phyloP scores from a whole-genome alignment of 2,113 vertebrate genomes.

The Galbula dea region DNA sequence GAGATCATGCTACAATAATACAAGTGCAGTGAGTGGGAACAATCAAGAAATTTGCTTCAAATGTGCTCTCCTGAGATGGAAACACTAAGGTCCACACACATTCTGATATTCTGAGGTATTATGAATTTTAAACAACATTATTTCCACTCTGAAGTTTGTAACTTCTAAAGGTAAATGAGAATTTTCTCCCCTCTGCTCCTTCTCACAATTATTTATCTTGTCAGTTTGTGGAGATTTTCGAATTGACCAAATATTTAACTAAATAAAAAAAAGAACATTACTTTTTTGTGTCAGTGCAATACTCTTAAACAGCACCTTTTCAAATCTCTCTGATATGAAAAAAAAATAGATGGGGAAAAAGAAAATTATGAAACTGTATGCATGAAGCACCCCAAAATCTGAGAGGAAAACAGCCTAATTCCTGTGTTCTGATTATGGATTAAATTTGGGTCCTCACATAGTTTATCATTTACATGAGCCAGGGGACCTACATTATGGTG shows the following conservation, averaged over 20 bases:
- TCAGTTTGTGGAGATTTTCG: background rate
- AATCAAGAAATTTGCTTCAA: background rate
- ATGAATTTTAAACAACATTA: background rate
- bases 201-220: background rate
- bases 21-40: background rate
- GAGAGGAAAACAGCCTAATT: background rate
- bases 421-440: background rate
- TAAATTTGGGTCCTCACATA: background rate
- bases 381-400: background rate
- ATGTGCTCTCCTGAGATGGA: background rate
- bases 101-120: background rate
- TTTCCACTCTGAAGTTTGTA: background rate
- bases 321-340: background rate
- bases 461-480: background rate
- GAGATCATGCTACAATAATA: background rate
- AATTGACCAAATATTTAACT: background rate
- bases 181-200: background rate
- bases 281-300: background rate
- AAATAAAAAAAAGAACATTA: background rate
- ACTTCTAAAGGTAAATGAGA: background rate
- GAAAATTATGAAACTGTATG: background rate
- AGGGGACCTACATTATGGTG: background rate
- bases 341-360: background rate
- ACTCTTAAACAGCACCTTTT: background rate
- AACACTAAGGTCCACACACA: background rate